phyloP scores from a whole-genome alignment of 2,797 vertebrate species.

The Pelochelys cantorii region DNA sequence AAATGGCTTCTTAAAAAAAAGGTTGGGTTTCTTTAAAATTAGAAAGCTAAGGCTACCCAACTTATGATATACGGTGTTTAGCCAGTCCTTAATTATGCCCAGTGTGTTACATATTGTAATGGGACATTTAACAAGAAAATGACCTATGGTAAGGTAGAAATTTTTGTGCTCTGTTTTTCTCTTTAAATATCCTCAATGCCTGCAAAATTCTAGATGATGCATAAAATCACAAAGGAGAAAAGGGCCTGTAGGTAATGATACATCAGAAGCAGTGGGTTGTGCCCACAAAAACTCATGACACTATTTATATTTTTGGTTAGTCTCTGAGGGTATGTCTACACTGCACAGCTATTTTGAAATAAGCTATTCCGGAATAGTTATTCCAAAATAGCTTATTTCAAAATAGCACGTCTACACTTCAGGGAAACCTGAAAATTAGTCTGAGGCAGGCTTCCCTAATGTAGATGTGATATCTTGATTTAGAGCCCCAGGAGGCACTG shows the following conservation, averaged over 20 bases:
- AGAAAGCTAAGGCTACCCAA: neutral
- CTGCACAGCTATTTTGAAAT: too few species aligned
- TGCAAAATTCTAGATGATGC: neutral
- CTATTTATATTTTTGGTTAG: too few species aligned
- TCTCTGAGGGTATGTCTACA: too few species aligned
- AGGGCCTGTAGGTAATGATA: neutral
- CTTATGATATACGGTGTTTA: neutral
- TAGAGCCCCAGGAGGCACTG: too few species aligned
- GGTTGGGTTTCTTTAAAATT: neutral
- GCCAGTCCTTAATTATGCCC: neutral
- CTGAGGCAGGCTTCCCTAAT: too few species aligned
- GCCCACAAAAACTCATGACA: too few species aligned
- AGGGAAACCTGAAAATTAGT: too few species aligned
- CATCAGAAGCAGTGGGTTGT: neutral
- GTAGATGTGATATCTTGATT: too few species aligned
- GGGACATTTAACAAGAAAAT: neutral
- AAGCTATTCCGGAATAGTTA: too few species aligned
- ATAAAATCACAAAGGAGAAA: neutral
- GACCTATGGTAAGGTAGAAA: neutral
- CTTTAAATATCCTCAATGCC: neutral
- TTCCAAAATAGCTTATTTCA: too few species aligned
- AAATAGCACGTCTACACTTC: too few species aligned
- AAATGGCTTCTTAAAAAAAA: neutral
- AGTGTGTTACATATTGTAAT: neutral
- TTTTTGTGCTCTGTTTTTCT: neutral